Evolutionary conservation across 1,140 invertebrate species (phyloP).

Genomic region (Teleopsis dalmanni): DNA sequence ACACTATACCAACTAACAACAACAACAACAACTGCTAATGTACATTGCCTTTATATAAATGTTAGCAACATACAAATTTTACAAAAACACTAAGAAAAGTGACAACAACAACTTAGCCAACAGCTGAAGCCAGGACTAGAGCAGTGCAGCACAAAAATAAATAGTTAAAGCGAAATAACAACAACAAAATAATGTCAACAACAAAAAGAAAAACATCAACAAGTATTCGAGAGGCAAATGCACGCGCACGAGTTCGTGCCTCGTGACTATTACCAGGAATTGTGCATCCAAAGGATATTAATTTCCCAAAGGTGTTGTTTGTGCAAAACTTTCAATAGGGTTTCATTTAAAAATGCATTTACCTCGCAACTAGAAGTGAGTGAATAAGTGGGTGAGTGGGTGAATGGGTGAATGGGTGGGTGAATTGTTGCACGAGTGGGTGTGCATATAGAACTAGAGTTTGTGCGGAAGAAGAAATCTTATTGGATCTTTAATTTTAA

Average conservation of each 20-base stretch:
- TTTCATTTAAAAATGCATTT: not conserved
- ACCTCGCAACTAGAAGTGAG: not conserved
- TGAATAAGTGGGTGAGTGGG: not conserved
- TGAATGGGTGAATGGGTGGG: not conserved
- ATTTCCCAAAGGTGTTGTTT: conserved; percentile 42
- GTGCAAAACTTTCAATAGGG: not conserved
- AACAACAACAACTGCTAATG: too few relatives aligned
- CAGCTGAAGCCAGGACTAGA: not conserved
- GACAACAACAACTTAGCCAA: too few relatives aligned
- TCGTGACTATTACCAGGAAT: conserved; percentile 19
- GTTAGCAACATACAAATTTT: too few relatives aligned
- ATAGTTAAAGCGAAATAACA: not conserved
- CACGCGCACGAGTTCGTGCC: conserved; percentile 23
- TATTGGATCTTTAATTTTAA: not conserved
- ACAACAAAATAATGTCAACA: not conserved
- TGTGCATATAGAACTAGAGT: not conserved
- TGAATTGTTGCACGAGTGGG: not conserved
- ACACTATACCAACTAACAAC: too few relatives aligned
- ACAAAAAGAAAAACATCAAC: not conserved
- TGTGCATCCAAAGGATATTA: conserved; percentile 28
- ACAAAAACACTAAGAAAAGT: too few relatives aligned
- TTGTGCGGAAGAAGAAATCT: not conserved
- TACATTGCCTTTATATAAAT: too few relatives aligned
- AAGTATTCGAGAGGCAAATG: not conserved
- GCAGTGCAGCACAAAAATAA: not conserved